These are phyloP conservation scores for Cavia aperea DNA, from an alignment of 2,113 vertebrate genomes.

Conservation along the genomic window DNA sequence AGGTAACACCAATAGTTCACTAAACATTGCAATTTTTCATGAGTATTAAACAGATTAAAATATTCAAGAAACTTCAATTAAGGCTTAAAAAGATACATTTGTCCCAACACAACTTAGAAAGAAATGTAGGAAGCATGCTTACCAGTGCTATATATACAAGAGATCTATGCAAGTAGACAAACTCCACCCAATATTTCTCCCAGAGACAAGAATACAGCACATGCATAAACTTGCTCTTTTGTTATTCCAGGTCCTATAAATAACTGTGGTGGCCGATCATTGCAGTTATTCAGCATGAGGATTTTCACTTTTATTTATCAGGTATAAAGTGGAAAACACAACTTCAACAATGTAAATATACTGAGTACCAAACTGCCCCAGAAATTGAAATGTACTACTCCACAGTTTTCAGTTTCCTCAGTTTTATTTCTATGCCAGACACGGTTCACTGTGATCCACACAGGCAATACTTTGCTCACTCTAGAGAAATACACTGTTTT, in stretches of 20 bases:
- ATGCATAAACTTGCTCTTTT: too few relatives aligned
- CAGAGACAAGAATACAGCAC: not conserved
- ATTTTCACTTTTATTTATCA: not conserved
- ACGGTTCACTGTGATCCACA: accelerated
- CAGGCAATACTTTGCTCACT: not conserved
- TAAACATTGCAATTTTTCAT: not conserved
- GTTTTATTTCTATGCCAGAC: not conserved
- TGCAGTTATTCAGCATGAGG: not conserved
- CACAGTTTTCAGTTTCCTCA: not conserved
- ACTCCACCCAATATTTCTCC: not conserved
- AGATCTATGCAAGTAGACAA: too few relatives aligned
- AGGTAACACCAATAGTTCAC: not conserved
- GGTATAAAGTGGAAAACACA: not conserved
- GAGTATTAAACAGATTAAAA: not conserved
- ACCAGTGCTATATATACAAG: not conserved
- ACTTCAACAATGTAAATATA: not conserved
- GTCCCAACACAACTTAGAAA: not conserved
- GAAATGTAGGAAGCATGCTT: not conserved
- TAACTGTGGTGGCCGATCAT: not conserved
- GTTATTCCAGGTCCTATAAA: too few relatives aligned
- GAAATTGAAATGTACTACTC: not conserved
- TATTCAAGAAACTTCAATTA: not conserved
- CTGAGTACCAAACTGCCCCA: too few relatives aligned
- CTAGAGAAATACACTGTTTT: not conserved
- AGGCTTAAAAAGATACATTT: not conserved